phyloP scores from a whole-genome alignment of 2,113 vertebrate species.

The Equus quagga region DNA sequence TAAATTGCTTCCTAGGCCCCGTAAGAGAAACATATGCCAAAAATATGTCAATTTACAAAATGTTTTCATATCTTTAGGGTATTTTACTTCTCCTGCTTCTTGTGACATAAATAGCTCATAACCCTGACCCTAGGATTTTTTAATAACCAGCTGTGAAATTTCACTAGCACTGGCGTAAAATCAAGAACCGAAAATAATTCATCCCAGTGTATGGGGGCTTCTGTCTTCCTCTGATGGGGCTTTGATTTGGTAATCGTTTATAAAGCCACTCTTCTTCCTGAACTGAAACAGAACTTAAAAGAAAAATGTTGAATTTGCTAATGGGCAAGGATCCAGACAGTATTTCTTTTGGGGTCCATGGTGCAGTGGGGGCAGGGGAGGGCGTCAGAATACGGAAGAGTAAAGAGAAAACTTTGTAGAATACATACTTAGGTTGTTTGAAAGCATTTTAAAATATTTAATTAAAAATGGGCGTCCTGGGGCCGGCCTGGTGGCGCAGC shows the following conservation, averaged over 20 bases:
- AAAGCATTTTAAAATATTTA: slow-evolving; percentile 34
- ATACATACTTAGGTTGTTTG: neutral
- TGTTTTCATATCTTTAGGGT: slow-evolving; percentile 70
- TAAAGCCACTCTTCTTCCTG: slow-evolving; percentile 67
- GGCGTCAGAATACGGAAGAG: neutral
- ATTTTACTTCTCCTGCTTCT: slow-evolving; percentile 72
- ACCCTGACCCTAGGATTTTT: slow-evolving; percentile 51
- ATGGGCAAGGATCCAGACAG: slow-evolving; percentile 44
- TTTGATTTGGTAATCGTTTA: slow-evolving; percentile 74
- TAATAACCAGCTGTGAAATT: slow-evolving; percentile 80
- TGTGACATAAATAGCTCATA: slow-evolving; percentile 70
- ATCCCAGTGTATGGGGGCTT: slow-evolving; percentile 61
- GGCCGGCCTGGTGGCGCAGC: too few species aligned
- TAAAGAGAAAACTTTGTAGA: slow-evolving; percentile 31
- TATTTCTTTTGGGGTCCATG: neutral
- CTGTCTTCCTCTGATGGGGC: slow-evolving; percentile 51
- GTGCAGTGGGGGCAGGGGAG: neutral
- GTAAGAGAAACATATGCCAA: slow-evolving; percentile 70
- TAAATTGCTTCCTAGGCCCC: slow-evolving; percentile 67
- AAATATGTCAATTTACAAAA: slow-evolving; percentile 75
- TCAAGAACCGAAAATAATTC: slow-evolving; percentile 72
- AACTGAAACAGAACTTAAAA: slow-evolving; percentile 65
- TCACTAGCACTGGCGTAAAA: slow-evolving; percentile 72
- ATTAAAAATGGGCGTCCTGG: neutral
- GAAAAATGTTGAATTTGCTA: slow-evolving; percentile 46